A percentile compares a stretch with the other conserved stretches of the same genome.
These are phyloP conservation scores for Troilus luridus DNA, from an alignment of 2,888 invertebrate genomes.

Conservation along the genomic window DNA sequence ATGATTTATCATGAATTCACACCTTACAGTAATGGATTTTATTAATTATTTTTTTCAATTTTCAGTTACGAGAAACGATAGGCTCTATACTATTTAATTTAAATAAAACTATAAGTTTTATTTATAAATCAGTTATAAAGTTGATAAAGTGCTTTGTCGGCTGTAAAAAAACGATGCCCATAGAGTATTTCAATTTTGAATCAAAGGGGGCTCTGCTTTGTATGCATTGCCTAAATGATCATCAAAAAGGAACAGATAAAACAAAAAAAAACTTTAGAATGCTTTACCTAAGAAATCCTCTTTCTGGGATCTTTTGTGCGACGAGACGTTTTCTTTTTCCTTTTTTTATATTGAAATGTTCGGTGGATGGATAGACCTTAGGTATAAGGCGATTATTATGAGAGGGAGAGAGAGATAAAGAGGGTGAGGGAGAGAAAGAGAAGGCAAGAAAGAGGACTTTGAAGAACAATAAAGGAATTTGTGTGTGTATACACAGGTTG, in stretches of 20 bases:
- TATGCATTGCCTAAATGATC: slow-evolving; percentile 14
- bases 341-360: slow-evolving; percentile 39
- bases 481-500: slow-evolving; percentile 50
- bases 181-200: not conserved
- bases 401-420: not conserved
- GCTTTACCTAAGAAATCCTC: slow-evolving; percentile 25
- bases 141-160: too few species aligned
- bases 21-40: too few species aligned
- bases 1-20: too few species aligned
- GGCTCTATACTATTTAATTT: too few species aligned
- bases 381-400: slow-evolving; percentile 52
- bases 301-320: slow-evolving; percentile 19
- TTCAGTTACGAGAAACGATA: too few species aligned
- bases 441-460: slow-evolving; percentile 26
- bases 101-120: too few species aligned
- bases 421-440: slow-evolving; percentile 11
- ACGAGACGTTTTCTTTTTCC: not conserved
- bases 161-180: not conserved
- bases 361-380: not conserved
- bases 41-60: too few species aligned
- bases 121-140: too few species aligned
- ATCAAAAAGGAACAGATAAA: not conserved
- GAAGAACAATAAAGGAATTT: slow-evolving; percentile 57
- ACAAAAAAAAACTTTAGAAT: not conserved
- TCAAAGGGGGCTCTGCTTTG: not conserved